Evolutionary conservation across 2,888 invertebrate species (phyloP).

Genomic region (Amaurobius ferox): DNA sequence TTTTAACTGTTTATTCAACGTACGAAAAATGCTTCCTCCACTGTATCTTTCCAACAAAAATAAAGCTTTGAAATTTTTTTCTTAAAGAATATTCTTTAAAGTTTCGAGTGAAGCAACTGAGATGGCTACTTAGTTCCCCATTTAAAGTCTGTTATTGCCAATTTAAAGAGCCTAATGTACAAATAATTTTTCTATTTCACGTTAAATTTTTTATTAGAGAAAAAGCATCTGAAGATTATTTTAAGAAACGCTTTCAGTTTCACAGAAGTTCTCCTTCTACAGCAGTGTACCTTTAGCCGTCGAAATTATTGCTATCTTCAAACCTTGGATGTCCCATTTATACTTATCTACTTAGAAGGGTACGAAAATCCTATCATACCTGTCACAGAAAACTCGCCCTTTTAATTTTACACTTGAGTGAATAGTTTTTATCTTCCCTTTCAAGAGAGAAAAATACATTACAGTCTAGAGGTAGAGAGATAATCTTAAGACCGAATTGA

Average conservation of each 20-base stretch:
- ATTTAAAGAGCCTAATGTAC: constrained; percentile 44
- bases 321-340: constrained; percentile 53
- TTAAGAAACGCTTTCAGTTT: constrained; percentile 27
- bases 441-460: constrained; percentile 40
- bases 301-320: constrained; percentile 50
- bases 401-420: constrained; percentile 68
- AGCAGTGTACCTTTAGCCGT: constrained; percentile 33
- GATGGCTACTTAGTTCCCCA: constrained; percentile 24
- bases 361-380: constrained; percentile 54
- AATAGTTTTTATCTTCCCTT: constrained; percentile 63
- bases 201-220: constrained; percentile 50
- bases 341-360: constrained; percentile 58
- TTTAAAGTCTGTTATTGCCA: constrained; percentile 57
- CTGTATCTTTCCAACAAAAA: not conserved
- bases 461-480: constrained; percentile 32
- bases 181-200: constrained; percentile 53
- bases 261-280: constrained; percentile 8
- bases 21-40: not conserved
- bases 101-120: constrained; percentile 20
- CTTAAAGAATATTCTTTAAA: constrained; percentile 14
- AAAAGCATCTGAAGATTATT: constrained; percentile 32
- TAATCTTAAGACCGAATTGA: constrained; percentile 54
- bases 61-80: not conserved
- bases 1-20: not conserved
- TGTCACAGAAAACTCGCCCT: constrained; percentile 54